Evolutionary conservation across 2,888 invertebrate genomes (phyloP).

Genomic region (Eristalinus aeneus): DNA sequence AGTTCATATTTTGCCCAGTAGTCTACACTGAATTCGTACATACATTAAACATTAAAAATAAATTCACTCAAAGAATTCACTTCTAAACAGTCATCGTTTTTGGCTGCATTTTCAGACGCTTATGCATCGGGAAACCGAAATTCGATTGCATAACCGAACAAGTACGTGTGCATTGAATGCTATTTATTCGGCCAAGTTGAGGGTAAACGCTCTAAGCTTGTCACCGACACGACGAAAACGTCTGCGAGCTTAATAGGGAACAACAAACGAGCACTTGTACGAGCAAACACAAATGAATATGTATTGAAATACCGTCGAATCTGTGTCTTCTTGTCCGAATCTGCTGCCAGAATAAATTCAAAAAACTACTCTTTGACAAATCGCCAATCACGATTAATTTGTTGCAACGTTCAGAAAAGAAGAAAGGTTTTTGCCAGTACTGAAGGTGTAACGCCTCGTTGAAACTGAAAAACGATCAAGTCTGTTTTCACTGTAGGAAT

Average conservation of each 20-base stretch:
- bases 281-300: neutral
- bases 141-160: neutral
- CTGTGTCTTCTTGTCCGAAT: too few relatives aligned
- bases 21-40: neutral
- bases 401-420: neutral
- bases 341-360: constrained; percentile 15
- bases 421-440: too few relatives aligned
- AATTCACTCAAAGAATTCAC: neutral
- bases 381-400: neutral
- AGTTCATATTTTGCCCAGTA: too few relatives aligned
- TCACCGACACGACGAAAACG: neutral
- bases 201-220: constrained; percentile 1
- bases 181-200: constrained; percentile 24
- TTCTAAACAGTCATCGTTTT: neutral
- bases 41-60: neutral
- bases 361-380: neutral
- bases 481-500: neutral
- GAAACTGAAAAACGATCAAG: too few relatives aligned
- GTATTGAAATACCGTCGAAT: neutral
- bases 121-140: neutral
- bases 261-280: neutral
- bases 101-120: constrained; percentile 16
- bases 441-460: too few relatives aligned
- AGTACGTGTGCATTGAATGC: neutral
- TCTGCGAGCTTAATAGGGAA: constrained; percentile 3